Evolutionary conservation across 2,888 invertebrate genomes (phyloP).

Genomic region (Amphipyra berbera): DNA sequence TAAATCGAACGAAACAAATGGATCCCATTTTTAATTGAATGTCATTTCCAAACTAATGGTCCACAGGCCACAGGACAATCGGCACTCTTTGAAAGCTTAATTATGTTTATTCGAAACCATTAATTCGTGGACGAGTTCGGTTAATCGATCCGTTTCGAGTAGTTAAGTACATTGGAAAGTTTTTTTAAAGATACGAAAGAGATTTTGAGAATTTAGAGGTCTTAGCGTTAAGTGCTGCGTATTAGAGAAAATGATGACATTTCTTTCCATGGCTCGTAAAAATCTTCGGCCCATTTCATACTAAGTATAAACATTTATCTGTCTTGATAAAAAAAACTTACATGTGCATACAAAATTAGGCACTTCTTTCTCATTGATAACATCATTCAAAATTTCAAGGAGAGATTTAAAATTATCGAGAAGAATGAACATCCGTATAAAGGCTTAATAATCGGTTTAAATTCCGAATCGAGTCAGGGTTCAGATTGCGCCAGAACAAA

Average conservation of each 20-base stretch:
- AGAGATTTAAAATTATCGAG: conserved; percentile 55
- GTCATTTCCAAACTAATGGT: conserved; percentile 80
- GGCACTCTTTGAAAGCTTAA: conserved; percentile 85
- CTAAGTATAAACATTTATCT: conserved; percentile 46
- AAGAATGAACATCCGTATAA: conserved; percentile 63
- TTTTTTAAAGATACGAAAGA: conserved; percentile 65
- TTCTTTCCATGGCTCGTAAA: conserved; percentile 68
- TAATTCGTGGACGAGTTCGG: conserved; percentile 79
- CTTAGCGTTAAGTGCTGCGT: conserved; percentile 65
- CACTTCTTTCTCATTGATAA: conserved; percentile 48
- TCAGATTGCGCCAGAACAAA: conserved; percentile 75
- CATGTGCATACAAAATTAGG: conserved; percentile 59
- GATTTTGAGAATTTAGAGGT: conserved; percentile 57
- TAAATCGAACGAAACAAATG: conserved; percentile 66
- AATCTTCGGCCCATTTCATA: conserved; percentile 57
- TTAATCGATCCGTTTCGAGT: conserved; percentile 77
- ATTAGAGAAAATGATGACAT: conserved; percentile 69
- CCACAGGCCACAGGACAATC: conserved; percentile 77
- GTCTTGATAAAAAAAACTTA: conserved; percentile 46
- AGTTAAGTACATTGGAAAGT: conserved; percentile 72
- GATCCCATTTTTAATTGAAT: conserved; percentile 76
- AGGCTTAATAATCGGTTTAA: conserved; percentile 72
- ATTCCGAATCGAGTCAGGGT: conserved; percentile 65
- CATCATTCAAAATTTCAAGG: conserved; percentile 58
- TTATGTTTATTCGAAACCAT: conserved; percentile 86